Percentiles rank a stretch among this genome's conserved stretches.
These are phyloP conservation scores for Erethizon dorsatum DNA, from an alignment of 2,797 vertebrate genomes.

Conservation along the genomic window DNA sequence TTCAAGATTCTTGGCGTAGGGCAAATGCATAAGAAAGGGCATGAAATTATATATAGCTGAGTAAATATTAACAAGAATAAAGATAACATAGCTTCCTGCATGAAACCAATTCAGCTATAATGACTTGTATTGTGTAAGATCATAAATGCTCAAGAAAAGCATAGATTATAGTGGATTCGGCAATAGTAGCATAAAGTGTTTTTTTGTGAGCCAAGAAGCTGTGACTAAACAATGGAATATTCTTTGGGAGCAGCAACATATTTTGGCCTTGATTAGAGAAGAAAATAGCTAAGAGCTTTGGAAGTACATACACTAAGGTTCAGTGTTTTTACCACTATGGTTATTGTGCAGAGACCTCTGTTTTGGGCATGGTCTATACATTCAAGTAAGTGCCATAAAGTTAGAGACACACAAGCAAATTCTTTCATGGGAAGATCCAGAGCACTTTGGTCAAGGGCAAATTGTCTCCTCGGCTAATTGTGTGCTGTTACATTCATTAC, in stretches of 20 bases:
- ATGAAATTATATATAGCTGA: background rate
- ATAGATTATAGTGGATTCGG: background rate
- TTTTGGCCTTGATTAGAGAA: constrained; percentile 49
- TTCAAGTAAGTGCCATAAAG: background rate
- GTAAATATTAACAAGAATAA: constrained; percentile 49
- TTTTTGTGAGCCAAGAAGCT: background rate
- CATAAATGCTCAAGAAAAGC: constrained; percentile 50
- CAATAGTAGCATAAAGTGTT: background rate
- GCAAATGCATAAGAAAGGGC: constrained; percentile 25
- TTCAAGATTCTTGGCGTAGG: background rate
- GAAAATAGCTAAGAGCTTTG: constrained; percentile 45
- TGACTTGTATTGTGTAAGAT: background rate
- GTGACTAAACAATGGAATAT: background rate
- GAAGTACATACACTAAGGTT: background rate
- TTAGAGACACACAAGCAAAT: constrained; percentile 20
- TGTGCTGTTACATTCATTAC: constrained; percentile 35
- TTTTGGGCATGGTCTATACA: background rate
- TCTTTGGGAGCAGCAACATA: background rate
- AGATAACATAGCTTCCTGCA: background rate
- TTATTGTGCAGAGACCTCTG: background rate
- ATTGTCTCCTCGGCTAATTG: constrained; percentile 47
- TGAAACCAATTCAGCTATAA: background rate
- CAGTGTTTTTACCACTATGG: background rate
- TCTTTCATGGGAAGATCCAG: constrained; percentile 35
- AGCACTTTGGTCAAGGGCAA: constrained; percentile 12